Base-by-base conservation (phyloP, 2,797 vertebrate genomes). In the Xenentodon cancila region DNA sequence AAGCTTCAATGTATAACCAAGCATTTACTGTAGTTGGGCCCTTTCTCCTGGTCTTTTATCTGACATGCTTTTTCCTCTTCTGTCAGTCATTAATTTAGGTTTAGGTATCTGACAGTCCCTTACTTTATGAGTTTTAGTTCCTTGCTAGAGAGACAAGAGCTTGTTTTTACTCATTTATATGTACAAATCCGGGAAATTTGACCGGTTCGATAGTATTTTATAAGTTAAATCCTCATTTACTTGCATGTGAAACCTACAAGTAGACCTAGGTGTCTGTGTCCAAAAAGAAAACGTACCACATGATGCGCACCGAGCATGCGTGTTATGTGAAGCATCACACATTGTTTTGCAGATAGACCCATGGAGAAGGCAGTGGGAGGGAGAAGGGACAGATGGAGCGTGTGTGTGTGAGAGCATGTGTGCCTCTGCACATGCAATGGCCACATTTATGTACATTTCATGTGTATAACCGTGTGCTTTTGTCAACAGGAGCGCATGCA, bases 311-410 rank as follows among this genome's bases (percentile, higher is more conserved):
- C 27, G 64, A 75, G 68, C 73, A 78, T 66, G 70, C 27, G 44
- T 74, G 55, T 55, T 69, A 64, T 59, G 25, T 1, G 16, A 75
- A 59, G 60, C 58, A 57, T 73, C 67, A 21, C 65, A 75, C 70
- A 69, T 79, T 78, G 69, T 81, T 81, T 63, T 72, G 64, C 67
- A 83, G 73, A 84, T 67, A 80, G 59, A 77, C 75, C 70, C 53
- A 59, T 42, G 48, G 71, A 59, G 72, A 77, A 67, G 64, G 71
- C 79, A 82, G 78, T 62, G 64, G 84, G 82, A 73, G 75, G 76
- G 48, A 62, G 75, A 71, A 75, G 66, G 73, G 79, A 85, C 85
- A 88, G 86, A 85, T 79, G 80, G 85, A 73, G 64, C 25, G 59
- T 70, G 77, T 77, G 68, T 51, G 71, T 53, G 16, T 71, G 17